Percentiles rank a stretch among this genome's conserved stretches.
Conservation (phyloP, 2,888 invertebrate genomes). For the Nasonovia ribisnigri region DNA sequence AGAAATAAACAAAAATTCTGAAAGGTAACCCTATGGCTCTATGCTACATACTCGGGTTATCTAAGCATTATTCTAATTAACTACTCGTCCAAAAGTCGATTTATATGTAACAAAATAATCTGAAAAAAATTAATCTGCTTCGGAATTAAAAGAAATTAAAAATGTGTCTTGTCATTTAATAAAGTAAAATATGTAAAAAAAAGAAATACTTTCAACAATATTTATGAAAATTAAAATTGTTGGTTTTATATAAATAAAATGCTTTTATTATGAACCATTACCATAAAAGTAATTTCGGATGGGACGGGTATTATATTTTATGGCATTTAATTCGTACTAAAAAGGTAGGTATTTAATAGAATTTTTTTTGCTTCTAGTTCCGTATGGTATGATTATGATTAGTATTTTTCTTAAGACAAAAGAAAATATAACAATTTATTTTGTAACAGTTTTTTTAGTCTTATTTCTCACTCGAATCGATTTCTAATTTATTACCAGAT, state of each 20-base stretch:
- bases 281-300: background rate
- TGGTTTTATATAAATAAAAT: background rate
- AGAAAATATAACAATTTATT: background rate
- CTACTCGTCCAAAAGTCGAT: background rate
- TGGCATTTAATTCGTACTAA: background rate
- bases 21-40: background rate
- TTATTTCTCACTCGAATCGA: background rate
- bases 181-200: too few relatives aligned
- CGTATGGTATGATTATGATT: background rate
- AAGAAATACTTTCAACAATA: background rate
- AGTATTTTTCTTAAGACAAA: background rate
- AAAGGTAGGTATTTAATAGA: background rate
- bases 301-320: background rate
- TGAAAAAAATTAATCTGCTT: background rate
- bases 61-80: background rate
- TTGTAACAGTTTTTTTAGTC: background rate
- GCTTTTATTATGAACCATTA: background rate
- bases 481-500: background rate
- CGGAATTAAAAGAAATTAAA: background rate
- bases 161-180: background rate
- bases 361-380: background rate
- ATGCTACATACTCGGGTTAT: background rate
- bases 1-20: background rate
- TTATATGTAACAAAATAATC: background rate
- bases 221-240: background rate